These are phyloP conservation scores for Lepidothrix coronata DNA, from an alignment of 2,113 vertebrate genomes.

Conservation along the genomic window DNA sequence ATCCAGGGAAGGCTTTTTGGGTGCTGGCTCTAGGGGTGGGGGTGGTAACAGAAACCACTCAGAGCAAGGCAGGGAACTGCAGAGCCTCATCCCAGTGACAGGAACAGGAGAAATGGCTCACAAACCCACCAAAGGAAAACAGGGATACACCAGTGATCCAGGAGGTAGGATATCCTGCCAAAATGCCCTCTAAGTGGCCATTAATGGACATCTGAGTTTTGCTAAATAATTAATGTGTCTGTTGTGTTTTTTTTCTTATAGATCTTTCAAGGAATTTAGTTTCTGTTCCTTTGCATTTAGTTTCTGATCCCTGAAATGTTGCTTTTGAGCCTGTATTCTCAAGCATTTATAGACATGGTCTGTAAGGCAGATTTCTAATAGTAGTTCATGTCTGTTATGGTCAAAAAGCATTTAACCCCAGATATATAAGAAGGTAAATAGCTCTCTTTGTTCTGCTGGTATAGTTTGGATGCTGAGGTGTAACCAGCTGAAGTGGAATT, in stretches of 20 bases:
- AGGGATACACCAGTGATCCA: background rate
- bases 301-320: slow-evolving; percentile 45
- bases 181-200: background rate
- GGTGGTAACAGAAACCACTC: accelerated
- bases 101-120: background rate
- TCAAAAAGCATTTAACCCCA: background rate
- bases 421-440: background rate
- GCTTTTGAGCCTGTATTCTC: background rate
- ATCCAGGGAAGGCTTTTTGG: background rate
- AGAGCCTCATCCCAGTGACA: background rate
- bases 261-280: slow-evolving; percentile 58
- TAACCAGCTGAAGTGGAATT: background rate
- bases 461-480: background rate
- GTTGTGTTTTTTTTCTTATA: slow-evolving; percentile 24
- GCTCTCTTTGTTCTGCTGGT: background rate
- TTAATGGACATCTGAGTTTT: slow-evolving; percentile 51
- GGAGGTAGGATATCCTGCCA: slow-evolving; percentile 29
- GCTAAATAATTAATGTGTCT: slow-evolving; percentile 62
- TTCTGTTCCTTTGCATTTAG: slow-evolving; percentile 42
- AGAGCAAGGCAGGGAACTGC: background rate
- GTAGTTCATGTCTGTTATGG: background rate
- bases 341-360: background rate
- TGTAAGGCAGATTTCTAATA: background rate
- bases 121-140: background rate
- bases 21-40: background rate